Evolutionary conservation across 1,140 invertebrate species (phyloP), one percentile per base, ranked within the genome.

Genomic region (Diprion similis): DNA sequence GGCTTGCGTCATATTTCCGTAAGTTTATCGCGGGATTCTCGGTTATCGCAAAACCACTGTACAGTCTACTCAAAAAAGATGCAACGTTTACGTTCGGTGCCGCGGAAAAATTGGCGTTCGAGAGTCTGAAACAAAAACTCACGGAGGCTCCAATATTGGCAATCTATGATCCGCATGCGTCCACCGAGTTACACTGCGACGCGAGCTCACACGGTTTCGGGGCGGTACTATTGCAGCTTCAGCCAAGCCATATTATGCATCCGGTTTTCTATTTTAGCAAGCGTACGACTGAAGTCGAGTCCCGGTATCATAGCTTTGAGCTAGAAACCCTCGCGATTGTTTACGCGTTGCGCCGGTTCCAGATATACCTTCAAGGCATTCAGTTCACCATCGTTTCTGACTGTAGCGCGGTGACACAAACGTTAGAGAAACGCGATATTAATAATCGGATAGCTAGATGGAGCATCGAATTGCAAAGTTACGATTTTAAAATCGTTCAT

Each of bases 321-420:
- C 76, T 89, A 69, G 89, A 91, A 81, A 84, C 84, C 45, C 77
- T 91, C 66, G 88, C 89, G 0, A 84, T 91, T 13, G 80, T 90
- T 8, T 81, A 82, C 80, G 87, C 87, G 0, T 77, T 91, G 6
- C 82, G 88, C 68, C 85, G 89, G 68, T 90, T 90, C 76, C 51
- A 19, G n/a, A 46, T 74, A 1, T 82, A 82, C 51, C 68, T 82
- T 1, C 68, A 73, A 15, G 82, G 80, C 8, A 72, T 72, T 19
- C 59, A 68, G 1, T 79, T 79, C 64, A 76, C 74, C 48, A 72
- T 79, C 11, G 71, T 78, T 7, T 79, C 74, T 8, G 76, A 79
- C 59, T 79, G 76, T 46, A 68, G 47, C 24, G 75, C 78, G 3
- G 75, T 78, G n/a, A 18, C 71, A 1, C 24, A 70, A 48, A 76